Percentiles rank a stretch among this genome's conserved stretches.
phyloP scores from a whole-genome alignment of 2,113 vertebrate genomes.

The Pristiophorus japonicus region DNA sequence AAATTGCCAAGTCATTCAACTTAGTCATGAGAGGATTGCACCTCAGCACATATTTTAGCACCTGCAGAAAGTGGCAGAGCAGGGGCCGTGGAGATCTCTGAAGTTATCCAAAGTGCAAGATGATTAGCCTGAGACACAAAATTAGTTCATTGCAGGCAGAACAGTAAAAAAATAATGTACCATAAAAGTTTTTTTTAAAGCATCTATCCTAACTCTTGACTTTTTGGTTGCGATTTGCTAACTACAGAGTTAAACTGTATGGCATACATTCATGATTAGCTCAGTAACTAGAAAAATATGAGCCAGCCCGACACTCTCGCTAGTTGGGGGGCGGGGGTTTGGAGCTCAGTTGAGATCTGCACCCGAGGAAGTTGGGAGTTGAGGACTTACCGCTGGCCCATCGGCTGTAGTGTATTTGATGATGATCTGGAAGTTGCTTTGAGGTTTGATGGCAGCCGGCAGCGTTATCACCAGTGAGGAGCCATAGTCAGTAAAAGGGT shows the following conservation, averaged over 20 bases:
- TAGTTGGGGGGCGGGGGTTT: not conserved
- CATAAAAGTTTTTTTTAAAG: not conserved
- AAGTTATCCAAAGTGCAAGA: not conserved
- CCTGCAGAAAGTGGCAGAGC: not conserved
- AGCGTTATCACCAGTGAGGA: slow-evolving; percentile 75
- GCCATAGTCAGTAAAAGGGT: slow-evolving; percentile 84
- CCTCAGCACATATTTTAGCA: not conserved
- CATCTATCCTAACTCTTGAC: too few species aligned
- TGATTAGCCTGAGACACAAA: not conserved
- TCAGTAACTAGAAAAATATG: not conserved
- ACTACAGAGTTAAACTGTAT: not conserved
- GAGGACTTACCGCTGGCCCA: slow-evolving; percentile 77
- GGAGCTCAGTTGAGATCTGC: not conserved
- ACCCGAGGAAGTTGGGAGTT: not conserved
- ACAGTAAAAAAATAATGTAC: not conserved
- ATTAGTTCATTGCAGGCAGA: not conserved
- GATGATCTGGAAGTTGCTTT: slow-evolving; percentile 72
- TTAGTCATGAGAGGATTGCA: not conserved
- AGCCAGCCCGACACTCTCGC: not conserved
- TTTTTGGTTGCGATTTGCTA: not conserved
- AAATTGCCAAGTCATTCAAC: not conserved
- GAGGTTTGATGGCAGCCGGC: slow-evolving; percentile 58
- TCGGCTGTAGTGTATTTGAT: slow-evolving; percentile 80
- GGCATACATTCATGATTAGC: not conserved
- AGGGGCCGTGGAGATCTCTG: not conserved